A percentile compares a stretch with the other conserved stretches of the same genome.
These are phyloP conservation scores for Aporophyla lueneburgensis DNA, from an alignment of 2,888 invertebrate species.

Conservation along the genomic window DNA sequence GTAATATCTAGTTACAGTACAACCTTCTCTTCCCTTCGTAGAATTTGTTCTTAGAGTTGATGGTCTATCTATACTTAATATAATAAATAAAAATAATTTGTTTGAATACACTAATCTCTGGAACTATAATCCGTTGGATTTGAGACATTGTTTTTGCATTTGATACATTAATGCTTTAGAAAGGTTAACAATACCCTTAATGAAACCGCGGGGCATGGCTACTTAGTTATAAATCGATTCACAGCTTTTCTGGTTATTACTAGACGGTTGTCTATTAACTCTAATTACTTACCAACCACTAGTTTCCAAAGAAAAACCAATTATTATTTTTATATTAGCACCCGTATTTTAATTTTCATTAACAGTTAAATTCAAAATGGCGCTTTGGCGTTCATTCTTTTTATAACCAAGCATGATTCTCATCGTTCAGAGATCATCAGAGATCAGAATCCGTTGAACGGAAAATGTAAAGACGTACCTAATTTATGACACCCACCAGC, in stretches of 20 bases:
- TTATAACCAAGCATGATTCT: not conserved
- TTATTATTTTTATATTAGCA: constrained; percentile 6
- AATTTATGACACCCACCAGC: not conserved
- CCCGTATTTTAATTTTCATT: not conserved
- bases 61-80: not conserved
- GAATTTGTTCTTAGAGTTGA: not conserved
- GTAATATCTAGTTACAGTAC: too few species aligned
- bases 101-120: too few species aligned
- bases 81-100: too few species aligned
- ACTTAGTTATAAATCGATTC: not conserved
- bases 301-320: constrained; percentile 20
- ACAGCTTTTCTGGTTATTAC: not conserved
- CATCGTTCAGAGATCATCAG: not conserved
- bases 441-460: too few species aligned
- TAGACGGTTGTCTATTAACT: constrained; percentile 4
- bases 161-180: not conserved
- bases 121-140: too few species aligned
- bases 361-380: constrained; percentile 7
- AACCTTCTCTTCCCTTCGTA: not conserved
- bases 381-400: not conserved
- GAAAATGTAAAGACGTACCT: not conserved
- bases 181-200: not conserved
- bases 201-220: not conserved
- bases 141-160: too few species aligned
- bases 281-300: constrained; percentile 1